These are phyloP conservation scores for Acrocephalus arundinaceus DNA, from an alignment of 2,113 vertebrate genomes.

Conservation along the genomic window DNA sequence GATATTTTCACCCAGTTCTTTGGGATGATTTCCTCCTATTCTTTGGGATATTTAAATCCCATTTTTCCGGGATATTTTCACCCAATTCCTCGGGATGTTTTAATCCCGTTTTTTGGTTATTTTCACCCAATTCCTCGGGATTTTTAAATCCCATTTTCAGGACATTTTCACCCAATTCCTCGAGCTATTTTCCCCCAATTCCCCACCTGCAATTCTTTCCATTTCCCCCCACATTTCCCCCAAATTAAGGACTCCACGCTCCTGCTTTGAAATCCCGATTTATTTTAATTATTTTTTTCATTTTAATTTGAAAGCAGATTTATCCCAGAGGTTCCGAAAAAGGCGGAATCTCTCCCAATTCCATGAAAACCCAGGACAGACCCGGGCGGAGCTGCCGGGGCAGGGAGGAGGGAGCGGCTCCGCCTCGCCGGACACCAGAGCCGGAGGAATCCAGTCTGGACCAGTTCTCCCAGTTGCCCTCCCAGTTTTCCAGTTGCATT, in stretches of 20 bases:
- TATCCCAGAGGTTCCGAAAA: fast-evolving
- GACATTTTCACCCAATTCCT: background rate
- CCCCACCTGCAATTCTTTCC: background rate
- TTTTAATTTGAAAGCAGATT: too few relatives aligned
- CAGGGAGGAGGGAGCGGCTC: background rate
- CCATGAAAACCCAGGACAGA: fast-evolving
- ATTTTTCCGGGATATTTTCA: background rate
- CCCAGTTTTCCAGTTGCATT: background rate
- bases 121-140: fast-evolving
- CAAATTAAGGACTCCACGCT: fast-evolving
- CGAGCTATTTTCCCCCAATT: background rate
- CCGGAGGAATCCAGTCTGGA: background rate
- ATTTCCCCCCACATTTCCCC: background rate
- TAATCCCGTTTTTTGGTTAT: background rate
- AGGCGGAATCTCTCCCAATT: fast-evolving
- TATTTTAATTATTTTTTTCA: background rate
- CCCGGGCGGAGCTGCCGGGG: fast-evolving
- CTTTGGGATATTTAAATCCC: too few relatives aligned
- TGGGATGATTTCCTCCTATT: too few relatives aligned
- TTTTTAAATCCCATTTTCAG: background rate
- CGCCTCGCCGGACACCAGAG: fast-evolving
- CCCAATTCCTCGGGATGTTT: fast-evolving
- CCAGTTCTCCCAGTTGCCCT: background rate
- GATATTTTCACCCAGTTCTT: too few relatives aligned
- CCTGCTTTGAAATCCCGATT: fast-evolving